Base-by-base conservation (phyloP, 2,797 vertebrate genomes). In the Myotis daubentonii region DNA sequence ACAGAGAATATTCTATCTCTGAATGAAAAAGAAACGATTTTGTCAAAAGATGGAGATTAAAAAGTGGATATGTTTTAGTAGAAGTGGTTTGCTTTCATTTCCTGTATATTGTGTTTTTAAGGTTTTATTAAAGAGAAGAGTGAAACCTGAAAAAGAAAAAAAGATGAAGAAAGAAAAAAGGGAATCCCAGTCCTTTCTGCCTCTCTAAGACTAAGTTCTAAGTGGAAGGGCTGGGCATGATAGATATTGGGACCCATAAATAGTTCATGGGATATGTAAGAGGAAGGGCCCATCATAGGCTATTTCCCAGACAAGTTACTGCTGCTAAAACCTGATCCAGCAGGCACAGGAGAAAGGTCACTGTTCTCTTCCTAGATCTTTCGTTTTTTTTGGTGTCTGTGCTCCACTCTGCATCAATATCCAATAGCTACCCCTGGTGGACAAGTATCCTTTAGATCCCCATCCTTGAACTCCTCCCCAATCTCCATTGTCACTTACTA, bases 401-500 rank as follows among this genome's bases (percentile, higher is more conserved):
- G 10, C 12, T 47, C 19, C 7, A 1, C 5, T 3, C 1, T 9
- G 20, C 4, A 10, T 33, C 2, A 1, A 0, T 2, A 25, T 15
- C 23, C 41, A 10, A 13, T 2, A 30, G 28, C 30, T 19, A 8
- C 3, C 41, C 22, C 23, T n/a, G 30, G 20, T 20, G 15, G 17
- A 9, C 0, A 11, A 28, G 36, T 1, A 8, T 25, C 22, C 1
- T 12, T 65, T 9, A 17, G 16, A 3, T 6, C n/a, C 23, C n/a
- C 1, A 0, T 3, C 60, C 60, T 20, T 15, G 12, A 22, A 11
- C 15, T 8, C 13, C 72, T 15, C 8, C 10, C 10, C 36, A 25
- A 8, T 4, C 8, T 16, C 25, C 17, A 11, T 0, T 16, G 7
- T 13, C 53, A 8, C 16, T 44, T 36, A 19, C 79, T 15, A 0